Base-by-base conservation (phyloP, 2,888 invertebrate species). In the Nomada lathburiana region DNA sequence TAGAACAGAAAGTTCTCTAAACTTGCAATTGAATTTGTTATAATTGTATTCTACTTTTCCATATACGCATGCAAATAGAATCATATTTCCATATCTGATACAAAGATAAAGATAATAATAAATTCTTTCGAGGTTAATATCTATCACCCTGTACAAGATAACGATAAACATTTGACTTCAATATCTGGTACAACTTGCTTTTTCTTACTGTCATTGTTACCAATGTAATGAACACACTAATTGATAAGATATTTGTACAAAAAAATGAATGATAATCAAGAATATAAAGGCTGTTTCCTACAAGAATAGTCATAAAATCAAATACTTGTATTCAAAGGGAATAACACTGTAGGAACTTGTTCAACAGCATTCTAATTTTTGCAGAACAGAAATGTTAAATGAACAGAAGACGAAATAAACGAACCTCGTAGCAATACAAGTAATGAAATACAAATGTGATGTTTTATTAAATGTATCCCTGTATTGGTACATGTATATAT, bases 161-260 rank as follows among this genome's bases (percentile, higher is more conserved):
- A 55, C 36, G 26, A 52, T 52, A 62, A 60, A 20, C 18, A 69
- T 7, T 29, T 50, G 44, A 16, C n/a, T 13, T n/a, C n/a, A 26
- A 23, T 62, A 42, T 42, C 60, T 18, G 20, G 47, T 63, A 44
- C 4, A n/a, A 50, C 53, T n/a, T 36, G 20, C 50, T 3, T 20
- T 53, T 55, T 0, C 3, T 47, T 23, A 64, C 13, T 42, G n/a
- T 26, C 7, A 18, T 1, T 71, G 16, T 23, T 53, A 20, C 2
- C 23, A 36, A 63, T 53, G 23, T n/a, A 53, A 2, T 23, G 18
- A 29, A 36, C 20, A 26, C 26, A 5, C 7, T 5, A 4, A 7
- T 2, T 62, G 50, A 62, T 52, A 71, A 71, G 42, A 23, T 50
- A 36, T 47, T 47, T 29, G 59, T 29, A n/a, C 42, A 57, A 57